phyloP scores from a whole-genome alignment of 2,888 invertebrate genomes.

The Norana najaformis region DNA sequence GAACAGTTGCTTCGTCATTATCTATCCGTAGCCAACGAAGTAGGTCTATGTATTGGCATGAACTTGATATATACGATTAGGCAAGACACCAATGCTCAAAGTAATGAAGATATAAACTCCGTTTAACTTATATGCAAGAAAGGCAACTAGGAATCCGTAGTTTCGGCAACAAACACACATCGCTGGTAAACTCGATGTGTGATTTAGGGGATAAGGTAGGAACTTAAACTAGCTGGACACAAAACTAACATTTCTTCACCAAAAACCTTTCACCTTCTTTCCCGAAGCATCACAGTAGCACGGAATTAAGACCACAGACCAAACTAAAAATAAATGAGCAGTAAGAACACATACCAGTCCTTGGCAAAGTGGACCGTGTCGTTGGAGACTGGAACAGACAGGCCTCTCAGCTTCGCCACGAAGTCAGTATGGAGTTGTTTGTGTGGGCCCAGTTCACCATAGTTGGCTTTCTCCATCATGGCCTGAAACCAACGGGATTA shows the following conservation, averaged over 20 bases:
- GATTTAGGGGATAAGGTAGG: not conserved
- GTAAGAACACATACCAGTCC: conserved; percentile 32
- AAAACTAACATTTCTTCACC: not conserved
- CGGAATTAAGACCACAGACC: not conserved
- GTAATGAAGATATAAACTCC: not conserved
- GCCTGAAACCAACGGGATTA: conserved; percentile 25
- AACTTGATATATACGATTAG: not conserved
- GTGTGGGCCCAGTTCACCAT: conserved; percentile 28
- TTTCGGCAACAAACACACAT: not conserved
- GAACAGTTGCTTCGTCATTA: not conserved
- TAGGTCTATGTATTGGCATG: too few species aligned
- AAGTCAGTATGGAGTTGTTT: conserved; percentile 32
- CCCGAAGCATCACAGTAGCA: not conserved
- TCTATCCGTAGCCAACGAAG: too few species aligned
- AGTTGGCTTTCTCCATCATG: conserved; percentile 33
- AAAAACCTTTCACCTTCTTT: not conserved
- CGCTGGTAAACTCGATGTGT: not conserved
- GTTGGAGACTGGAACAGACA: conserved; percentile 28
- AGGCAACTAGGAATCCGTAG: not conserved
- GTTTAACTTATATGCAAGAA: not conserved
- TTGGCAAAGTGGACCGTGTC: conserved; percentile 34
- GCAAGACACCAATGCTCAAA: not conserved
- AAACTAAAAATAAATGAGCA: not conserved
- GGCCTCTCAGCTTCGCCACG: conserved; percentile 18
- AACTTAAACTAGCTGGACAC: not conserved